These are phyloP conservation scores for Minunthozetes semirufus DNA, from an alignment of 2,888 invertebrate species.

Conservation along the genomic window DNA sequence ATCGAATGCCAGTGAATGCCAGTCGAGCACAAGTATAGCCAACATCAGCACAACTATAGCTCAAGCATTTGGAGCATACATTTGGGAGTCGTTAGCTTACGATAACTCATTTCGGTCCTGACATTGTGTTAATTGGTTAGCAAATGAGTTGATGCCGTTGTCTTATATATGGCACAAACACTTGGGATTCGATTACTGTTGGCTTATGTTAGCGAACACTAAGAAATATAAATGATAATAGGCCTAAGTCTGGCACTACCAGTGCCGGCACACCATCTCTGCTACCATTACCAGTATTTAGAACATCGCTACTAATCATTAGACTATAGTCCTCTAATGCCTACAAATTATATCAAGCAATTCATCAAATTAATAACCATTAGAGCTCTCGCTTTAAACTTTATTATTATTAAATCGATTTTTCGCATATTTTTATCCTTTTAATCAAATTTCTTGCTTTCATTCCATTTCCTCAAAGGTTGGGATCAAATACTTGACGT, in stretches of 20 bases:
- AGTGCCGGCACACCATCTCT: not conserved
- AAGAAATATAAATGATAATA: conserved; percentile 28
- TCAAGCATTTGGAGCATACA: conserved; percentile 17
- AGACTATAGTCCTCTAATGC: conserved; percentile 1
- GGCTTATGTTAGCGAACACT: conserved; percentile 18
- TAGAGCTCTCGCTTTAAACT: not conserved
- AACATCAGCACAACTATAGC: conserved; percentile 6
- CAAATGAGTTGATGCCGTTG: conserved; percentile 27
- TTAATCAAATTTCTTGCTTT: not conserved
- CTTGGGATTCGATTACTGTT: conserved; percentile 24
- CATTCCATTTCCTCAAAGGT: too few relatives aligned
- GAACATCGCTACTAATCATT: conserved; percentile 22
- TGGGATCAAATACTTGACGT: too few relatives aligned
- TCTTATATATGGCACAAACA: conserved; percentile 5
- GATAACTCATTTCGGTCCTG: conserved; percentile 30
- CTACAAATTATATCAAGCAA: conserved; percentile 17
- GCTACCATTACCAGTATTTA: not conserved
- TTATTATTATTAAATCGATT: not conserved
- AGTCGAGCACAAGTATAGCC: not conserved
- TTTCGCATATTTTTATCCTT: not conserved
- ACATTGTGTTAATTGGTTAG: conserved; percentile 33
- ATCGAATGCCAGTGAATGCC: conserved; percentile 12
- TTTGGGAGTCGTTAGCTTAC: conserved; percentile 31
- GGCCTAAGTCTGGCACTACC: not conserved
- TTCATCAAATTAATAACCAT: conserved; percentile 17